A percentile compares a stretch with the other conserved stretches of the same genome.
Evolutionary conservation across 2,113 vertebrate species (phyloP).

Genomic region (Anarrhichthys ocellatus): DNA sequence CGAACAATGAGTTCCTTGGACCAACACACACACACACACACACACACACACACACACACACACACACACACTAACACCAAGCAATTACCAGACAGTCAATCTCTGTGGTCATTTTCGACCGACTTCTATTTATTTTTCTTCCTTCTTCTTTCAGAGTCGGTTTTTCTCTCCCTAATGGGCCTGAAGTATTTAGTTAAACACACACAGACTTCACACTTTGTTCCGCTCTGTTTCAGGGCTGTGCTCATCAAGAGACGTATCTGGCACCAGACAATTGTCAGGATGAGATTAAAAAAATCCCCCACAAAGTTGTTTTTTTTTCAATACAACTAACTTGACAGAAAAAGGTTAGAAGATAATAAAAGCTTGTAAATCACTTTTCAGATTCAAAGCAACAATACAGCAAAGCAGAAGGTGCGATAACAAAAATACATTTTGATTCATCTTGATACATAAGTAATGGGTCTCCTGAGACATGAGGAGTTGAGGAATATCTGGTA

Average conservation of each 20-base stretch:
- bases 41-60: conserved; percentile 36
- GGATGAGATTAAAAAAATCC: conserved; percentile 41
- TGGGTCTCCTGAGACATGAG: neutral
- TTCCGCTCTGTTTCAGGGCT: neutral
- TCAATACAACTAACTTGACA: neutral
- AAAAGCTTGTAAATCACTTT: conserved; percentile 24
- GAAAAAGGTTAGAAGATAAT: neutral
- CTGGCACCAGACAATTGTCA: conserved; percentile 52
- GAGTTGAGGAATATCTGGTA: neutral
- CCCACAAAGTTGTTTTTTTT: conserved; percentile 9
- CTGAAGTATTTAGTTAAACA: conserved; percentile 60
- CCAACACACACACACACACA: conserved; percentile 13
- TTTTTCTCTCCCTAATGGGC: conserved; percentile 26
- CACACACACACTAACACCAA: conserved; percentile 56
- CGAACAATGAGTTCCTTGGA: neutral
- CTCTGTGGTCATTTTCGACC: conserved; percentile 72
- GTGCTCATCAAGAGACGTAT: conserved; percentile 43
- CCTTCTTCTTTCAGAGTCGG: conserved; percentile 15
- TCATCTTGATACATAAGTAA: neutral
- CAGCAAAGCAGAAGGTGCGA: neutral
- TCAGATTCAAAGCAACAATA: neutral
- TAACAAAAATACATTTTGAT: neutral
- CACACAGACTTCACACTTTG: conserved; percentile 29
- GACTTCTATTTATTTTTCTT: conserved; percentile 65
- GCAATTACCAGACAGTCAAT: conserved; percentile 69